A percentile compares a stretch with the other conserved stretches of the same genome.
Conservation (phyloP, 2,113 vertebrate species). For the Papio anubis region DNA sequence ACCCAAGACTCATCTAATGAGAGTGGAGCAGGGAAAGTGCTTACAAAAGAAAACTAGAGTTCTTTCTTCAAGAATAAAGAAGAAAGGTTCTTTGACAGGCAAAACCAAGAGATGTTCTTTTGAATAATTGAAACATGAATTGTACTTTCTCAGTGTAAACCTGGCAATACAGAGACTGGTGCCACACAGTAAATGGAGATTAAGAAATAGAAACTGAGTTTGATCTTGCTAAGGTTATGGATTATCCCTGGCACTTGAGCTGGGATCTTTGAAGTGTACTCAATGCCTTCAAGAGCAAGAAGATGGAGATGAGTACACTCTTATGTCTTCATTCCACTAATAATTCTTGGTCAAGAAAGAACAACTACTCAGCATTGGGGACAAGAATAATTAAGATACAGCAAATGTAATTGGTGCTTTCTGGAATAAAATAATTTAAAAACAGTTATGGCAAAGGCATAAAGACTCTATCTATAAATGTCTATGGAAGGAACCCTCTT, state of each 20-base stretch:
- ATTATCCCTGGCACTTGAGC: not conserved
- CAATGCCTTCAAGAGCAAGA: not conserved
- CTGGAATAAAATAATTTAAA: slow-evolving; percentile 76
- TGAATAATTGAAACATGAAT: not conserved
- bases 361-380: not conserved
- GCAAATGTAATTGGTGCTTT: slow-evolving; percentile 73
- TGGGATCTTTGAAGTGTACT: not conserved
- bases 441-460: slow-evolving; percentile 70
- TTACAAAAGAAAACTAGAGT: not conserved
- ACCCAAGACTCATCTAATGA: not conserved
- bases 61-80: not conserved
- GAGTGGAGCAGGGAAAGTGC: not conserved
- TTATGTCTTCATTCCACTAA: not conserved
- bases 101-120: not conserved
- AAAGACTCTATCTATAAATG: slow-evolving; percentile 50
- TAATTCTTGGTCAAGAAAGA: not conserved
- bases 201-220: not conserved
- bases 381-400: slow-evolving; percentile 64
- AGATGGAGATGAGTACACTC: not conserved
- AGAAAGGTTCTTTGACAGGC: not conserved
- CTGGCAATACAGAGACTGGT: not conserved
- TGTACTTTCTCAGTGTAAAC: not conserved
- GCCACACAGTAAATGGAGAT: not conserved
- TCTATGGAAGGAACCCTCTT: slow-evolving; percentile 13
- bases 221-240: not conserved